Evolutionary conservation across 2,797 vertebrate species (phyloP), one percentile per base, ranked within the genome.

Genomic region (Hephaestus fuliginosus): DNA sequence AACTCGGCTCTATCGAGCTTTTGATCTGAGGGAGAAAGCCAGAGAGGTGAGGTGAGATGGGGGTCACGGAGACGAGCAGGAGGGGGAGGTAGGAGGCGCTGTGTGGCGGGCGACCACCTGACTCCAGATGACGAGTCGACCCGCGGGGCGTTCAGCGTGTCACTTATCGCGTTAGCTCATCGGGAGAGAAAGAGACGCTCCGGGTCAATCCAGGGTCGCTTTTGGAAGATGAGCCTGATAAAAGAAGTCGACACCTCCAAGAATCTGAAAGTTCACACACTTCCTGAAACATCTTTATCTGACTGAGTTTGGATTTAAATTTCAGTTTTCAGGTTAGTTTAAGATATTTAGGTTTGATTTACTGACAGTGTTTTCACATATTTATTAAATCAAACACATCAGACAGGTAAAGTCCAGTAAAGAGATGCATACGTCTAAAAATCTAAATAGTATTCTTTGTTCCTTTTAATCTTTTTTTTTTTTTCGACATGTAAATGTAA

Each of bases 11-110:
- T 36, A 22, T 76, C 53, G 1, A 52, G 55, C 75, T 9, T 88
- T 83, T 84, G 83, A 90, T 91, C 82, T 72, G 85, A 58, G 57
- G 25, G 5, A 25, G 25, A 25, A 25, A 30, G 65, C 28, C 44
- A 4, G 60, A 62, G 65, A 64, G 39, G 8, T 44, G 61, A 14
- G 74, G 76, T 80, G 66, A 71, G 61, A 14, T 3, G 8, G 12
- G 62, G 81, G 81, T 74, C 58, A 58, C 18, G 20, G 30, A 9
- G 58, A 58, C 2, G 12, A 68, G 55, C 0, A 48, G 25, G 46
- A 53, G 15, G 4, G 30, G 53, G 58, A 17, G 46, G 36, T 12
- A 52, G 76, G 44, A 43, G 8, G 18, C 3, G 48, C 12, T 12
- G 44, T 3, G 7, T 13, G 44, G 15, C 4, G 48, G 8, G 43